Percentiles rank a stretch among this genome's conserved stretches.
These are phyloP conservation scores for Aphyosemion australe DNA, from an alignment of 2,113 vertebrate genomes.

Conservation along the genomic window DNA sequence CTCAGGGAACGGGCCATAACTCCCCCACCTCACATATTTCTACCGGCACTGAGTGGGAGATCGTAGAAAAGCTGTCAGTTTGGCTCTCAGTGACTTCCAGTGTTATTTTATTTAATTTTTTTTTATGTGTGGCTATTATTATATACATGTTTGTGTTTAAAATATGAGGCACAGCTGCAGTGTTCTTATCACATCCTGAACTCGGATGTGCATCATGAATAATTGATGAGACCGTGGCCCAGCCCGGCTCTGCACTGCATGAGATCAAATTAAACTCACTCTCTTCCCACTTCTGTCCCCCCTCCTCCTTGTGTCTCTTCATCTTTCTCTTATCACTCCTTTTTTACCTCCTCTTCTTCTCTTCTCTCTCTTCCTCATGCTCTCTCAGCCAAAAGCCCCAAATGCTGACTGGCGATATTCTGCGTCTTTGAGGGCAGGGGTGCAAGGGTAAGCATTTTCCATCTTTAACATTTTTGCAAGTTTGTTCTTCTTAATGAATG, in stretches of 20 bases:
- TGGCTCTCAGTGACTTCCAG: conserved; percentile 37
- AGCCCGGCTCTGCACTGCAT: conserved; percentile 60
- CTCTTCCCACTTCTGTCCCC: conserved; percentile 33
- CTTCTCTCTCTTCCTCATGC: conserved; percentile 42
- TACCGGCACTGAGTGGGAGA: conserved; percentile 23
- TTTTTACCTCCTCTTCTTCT: background rate
- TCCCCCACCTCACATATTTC: conserved; percentile 44
- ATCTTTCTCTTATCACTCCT: background rate
- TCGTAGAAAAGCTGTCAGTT: conserved; percentile 51
- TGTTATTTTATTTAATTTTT: conserved; percentile 20
- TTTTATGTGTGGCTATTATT: conserved; percentile 21
- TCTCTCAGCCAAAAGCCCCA: conserved; percentile 90
- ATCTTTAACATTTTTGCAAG: conserved; percentile 47
- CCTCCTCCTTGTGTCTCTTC: conserved; percentile 16
- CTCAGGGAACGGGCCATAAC: conserved; percentile 20
- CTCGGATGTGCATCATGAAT: conserved; percentile 72
- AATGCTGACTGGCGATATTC: conserved; percentile 99
- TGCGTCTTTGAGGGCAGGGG: conserved; percentile 93
- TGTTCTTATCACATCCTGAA: conserved; percentile 64
- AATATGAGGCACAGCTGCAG: conserved; percentile 52
- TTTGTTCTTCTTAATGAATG: conserved; percentile 13
- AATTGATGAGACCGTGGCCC: conserved; percentile 77
- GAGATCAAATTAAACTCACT: conserved; percentile 68
- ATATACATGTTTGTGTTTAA: conserved; percentile 17
- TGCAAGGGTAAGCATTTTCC: conserved; percentile 90